These are phyloP conservation scores for Margarornis squamiger DNA, from an alignment of 2,797 vertebrate genomes.

Conservation along the genomic window DNA sequence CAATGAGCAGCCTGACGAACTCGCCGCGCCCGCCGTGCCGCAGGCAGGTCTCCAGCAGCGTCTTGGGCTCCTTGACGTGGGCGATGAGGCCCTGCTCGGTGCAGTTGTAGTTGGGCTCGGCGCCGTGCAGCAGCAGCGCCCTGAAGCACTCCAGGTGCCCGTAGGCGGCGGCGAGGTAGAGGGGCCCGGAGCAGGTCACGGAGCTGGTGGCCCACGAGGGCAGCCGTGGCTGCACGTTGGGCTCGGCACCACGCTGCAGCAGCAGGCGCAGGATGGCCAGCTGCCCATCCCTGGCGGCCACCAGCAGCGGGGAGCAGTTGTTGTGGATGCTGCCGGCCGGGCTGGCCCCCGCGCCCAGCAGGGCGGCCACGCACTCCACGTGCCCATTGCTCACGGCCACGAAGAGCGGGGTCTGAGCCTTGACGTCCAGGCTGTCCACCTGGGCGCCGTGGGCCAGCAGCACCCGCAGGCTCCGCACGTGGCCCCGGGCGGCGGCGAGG, in stretches of 20 bases:
- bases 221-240: constrained; percentile 83
- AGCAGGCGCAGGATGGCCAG: constrained; percentile 83
- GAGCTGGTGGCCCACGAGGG: constrained; percentile 86
- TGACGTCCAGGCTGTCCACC: constrained; percentile 90
- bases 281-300: constrained; percentile 86
- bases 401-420: constrained; percentile 95
- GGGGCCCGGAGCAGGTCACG: constrained; percentile 86
- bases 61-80: constrained; percentile 87
- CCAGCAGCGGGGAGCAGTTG: constrained; percentile 90
- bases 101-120: constrained; percentile 94
- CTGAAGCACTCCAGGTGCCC: constrained; percentile 91
- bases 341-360: constrained; percentile 88
- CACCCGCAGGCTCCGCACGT: constrained; percentile 82
- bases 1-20: constrained; percentile 88
- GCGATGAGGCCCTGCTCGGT: constrained; percentile 82
- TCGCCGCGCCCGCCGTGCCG: constrained; percentile 82
- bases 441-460: constrained; percentile 87
- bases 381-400: constrained; percentile 90
- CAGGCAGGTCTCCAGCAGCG: constrained; percentile 89
- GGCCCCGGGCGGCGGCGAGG: constrained; percentile 84
- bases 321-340: constrained; percentile 90
- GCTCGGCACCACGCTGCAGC: constrained; percentile 82
- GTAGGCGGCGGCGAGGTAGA: constrained; percentile 89
- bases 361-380: constrained; percentile 83
- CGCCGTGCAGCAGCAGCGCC: constrained; percentile 85